Conservation (phyloP, 2,113 vertebrate species). For the Lichenostomus cassidix region DNA sequence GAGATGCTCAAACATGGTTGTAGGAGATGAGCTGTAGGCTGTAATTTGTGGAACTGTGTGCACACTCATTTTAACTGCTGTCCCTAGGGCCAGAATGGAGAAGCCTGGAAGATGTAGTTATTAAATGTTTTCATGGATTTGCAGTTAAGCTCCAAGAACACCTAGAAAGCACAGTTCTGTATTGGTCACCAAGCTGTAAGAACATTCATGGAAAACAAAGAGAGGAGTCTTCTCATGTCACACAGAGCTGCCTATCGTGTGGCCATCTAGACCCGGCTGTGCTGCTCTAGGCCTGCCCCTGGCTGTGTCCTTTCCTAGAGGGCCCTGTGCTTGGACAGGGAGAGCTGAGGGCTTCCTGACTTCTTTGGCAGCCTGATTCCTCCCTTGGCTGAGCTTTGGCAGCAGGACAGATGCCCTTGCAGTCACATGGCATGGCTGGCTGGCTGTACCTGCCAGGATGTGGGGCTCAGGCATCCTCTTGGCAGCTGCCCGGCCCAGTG, state of each 20-base stretch:
- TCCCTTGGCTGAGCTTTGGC: background rate
- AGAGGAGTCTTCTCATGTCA: background rate
- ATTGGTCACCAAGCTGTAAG: background rate
- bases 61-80: background rate
- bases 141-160: background rate
- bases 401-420: background rate
- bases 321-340: background rate
- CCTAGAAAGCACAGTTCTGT: background rate
- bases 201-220: background rate
- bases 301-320: background rate
- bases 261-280: accelerated
- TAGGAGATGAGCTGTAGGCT: background rate
- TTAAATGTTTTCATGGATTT: background rate
- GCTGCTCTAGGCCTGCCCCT: background rate
- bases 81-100: background rate
- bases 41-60: background rate
- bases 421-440: accelerated
- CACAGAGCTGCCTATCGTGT: accelerated
- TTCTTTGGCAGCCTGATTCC: background rate
- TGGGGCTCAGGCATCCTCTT: background rate
- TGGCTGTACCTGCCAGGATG: background rate
- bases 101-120: background rate
- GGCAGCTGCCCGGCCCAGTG: accelerated
- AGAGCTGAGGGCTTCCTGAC: background rate
- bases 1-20: background rate